Percentiles rank a stretch among this genome's conserved stretches.
phyloP scores from a whole-genome alignment of 2,888 invertebrate species.

The Lasioglossum marginatum region DNA sequence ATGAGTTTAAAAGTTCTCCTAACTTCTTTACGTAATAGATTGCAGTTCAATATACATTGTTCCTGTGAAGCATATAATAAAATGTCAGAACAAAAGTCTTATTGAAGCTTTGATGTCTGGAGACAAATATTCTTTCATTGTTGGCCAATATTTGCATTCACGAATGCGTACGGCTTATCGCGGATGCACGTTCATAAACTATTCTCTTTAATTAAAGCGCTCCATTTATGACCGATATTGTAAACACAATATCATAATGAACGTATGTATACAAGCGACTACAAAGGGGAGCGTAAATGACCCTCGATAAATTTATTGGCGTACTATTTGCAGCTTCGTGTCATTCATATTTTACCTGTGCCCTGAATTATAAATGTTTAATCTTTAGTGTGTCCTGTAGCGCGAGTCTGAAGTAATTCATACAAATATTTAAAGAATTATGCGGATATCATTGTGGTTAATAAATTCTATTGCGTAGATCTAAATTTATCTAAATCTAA shows the following conservation, averaged over 20 bases:
- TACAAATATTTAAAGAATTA: neutral
- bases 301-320: neutral
- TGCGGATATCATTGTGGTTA: neutral
- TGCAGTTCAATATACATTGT: neutral
- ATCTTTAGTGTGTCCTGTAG: neutral
- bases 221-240: conserved; percentile 8
- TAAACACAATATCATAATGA: neutral
- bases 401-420: neutral
- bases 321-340: neutral
- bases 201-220: conserved; percentile 12
- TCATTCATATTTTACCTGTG: neutral
- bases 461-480: neutral
- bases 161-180: neutral
- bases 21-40: neutral
- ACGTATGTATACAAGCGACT: neutral
- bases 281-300: conserved; percentile 2
- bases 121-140: neutral
- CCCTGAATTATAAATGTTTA: neutral
- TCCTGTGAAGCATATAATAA: neutral
- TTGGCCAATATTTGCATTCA: neutral
- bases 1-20: neutral
- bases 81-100: neutral
- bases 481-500: neutral
- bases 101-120: neutral
- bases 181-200: neutral